These are phyloP conservation scores for Pantala flavescens DNA, from an alignment of 1,140 invertebrate species.

Conservation along the genomic window DNA sequence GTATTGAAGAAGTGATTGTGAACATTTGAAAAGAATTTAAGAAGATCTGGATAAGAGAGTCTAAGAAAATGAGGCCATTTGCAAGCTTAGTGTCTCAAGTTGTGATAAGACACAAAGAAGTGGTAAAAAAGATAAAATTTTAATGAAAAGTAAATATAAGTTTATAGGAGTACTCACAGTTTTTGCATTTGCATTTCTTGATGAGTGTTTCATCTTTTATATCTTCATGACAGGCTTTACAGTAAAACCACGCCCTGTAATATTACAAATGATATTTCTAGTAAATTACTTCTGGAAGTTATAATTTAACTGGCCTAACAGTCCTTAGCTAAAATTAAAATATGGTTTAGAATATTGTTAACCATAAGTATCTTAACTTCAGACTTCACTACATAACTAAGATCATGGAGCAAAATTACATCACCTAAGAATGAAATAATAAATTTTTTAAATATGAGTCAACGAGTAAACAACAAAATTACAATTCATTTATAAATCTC, in stretches of 20 bases:
- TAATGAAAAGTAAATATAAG: slow-evolving; percentile 16
- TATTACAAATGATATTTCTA: too few relatives aligned
- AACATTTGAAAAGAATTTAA: background rate
- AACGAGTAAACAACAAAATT: too few relatives aligned
- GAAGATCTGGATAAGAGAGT: background rate
- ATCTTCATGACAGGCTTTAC: slow-evolving; percentile 97
- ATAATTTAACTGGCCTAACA: too few relatives aligned
- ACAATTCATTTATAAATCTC: too few relatives aligned
- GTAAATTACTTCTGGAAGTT: too few relatives aligned
- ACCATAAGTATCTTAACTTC: too few relatives aligned
- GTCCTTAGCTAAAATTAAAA: too few relatives aligned
- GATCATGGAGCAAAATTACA: too few relatives aligned
- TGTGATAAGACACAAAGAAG: slow-evolving; percentile 9
- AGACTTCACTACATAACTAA: too few relatives aligned
- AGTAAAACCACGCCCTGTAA: slow-evolving; percentile 95
- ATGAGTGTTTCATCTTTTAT: slow-evolving; percentile 97
- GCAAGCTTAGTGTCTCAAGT: slow-evolving; percentile 4
- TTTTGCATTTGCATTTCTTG: slow-evolving; percentile 99
- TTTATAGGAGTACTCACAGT: slow-evolving; percentile 72
- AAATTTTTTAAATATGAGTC: too few relatives aligned
- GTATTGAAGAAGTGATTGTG: background rate
- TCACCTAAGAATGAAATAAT: too few relatives aligned
- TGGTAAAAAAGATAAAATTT: slow-evolving; percentile 15
- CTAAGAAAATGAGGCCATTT: background rate
- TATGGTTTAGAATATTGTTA: too few relatives aligned